Evolutionary conservation across 1,140 invertebrate species (phyloP), one percentile per base, ranked within the genome.

Genomic region (Pseudoatta argentina): DNA sequence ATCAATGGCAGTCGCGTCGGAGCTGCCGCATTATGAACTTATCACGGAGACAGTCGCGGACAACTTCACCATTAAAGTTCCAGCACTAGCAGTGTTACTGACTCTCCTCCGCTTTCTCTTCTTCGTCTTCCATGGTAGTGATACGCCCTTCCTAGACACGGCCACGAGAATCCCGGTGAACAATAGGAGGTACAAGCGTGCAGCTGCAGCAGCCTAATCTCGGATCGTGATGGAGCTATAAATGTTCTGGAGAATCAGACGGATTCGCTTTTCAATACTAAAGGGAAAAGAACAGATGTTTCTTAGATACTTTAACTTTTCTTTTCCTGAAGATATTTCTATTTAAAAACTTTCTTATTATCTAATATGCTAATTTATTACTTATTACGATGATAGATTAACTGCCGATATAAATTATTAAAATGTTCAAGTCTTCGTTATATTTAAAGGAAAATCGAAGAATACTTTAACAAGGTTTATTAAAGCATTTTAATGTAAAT

Each of bases 21-120:
- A 51, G 61, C 69, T 57, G 86, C 73, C 67, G 79, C 72, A 85
- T 89, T 87, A 89, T 87, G 79, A 89, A 87, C 82, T 81, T 86
- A 88, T 89, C 88, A 66, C 82, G 48, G 63, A 88, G 75, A 88
- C 82, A 89, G 75, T 87, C 66, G 75, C 86, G 66, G 44, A 88
- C 75, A 89, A 86, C 86, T 88, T 88, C 59, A 72, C 82, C 82
- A 86, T 86, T 86, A 83, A 89, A 86, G 66, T 89, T 88, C 72
- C 34, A 61, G 12, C 51, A 53, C 83, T 66, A 86, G 66, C 44
- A 64, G 55, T 82, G 71, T 75, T 66, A 59, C 73, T 66, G 30
- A 75, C 67, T 75, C 64, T 39, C 27, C 59, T 27, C 7, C 16
- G 24, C 24, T 57, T 53, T 63, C 83, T 59, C 73, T 18, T 73